Base-by-base conservation (phyloP, 2,797 vertebrate genomes). In the Oreortyx pictus region DNA sequence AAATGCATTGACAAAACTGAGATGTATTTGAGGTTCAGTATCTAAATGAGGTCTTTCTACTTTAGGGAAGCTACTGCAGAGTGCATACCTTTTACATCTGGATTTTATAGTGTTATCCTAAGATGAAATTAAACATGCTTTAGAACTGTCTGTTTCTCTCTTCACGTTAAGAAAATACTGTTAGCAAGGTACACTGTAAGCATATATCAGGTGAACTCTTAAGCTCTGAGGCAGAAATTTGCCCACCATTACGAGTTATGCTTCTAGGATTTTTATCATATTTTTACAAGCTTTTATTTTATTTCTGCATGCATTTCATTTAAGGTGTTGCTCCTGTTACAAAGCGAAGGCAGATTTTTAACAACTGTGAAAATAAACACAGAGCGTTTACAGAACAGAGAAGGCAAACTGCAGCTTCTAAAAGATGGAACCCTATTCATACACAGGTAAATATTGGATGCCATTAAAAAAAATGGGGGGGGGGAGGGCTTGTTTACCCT, bases 301-400 rank as follows among this genome's bases (percentile, higher is more conserved):
- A 77, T 31, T 80, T 95, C 96, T 82, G 54, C 46, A 39, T 96
- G 83, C 39, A 16, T 89, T 76, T 95, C 82, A 49, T 94, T 96
- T 95, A 96, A 98, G 98, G 95, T 90, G 68, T 74, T 94, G 67
- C 56, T 90, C 47, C 95, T 61, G 33, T 94, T 91, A 71, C 43
- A 92, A 97, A 97, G 94, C 96, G 97, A 97, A 98, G 97, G 92
- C 93, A 89, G 83, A 72, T 65, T 87, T 57, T 88, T 88, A 97
- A 97, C 80, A 96, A 73, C 35, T 87, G 46, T 73, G 96, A 95
- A 89, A 97, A 93, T 76, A 97, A 97, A 74, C 97, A 89, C 65
- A 98, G 96, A 95, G 82, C 78, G 71, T 89, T 97, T 89, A 76
- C 94, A 92, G 97, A 98, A 92, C 94, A 96, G 73, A 96, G 97